A percentile compares a stretch with the other conserved stretches of the same genome.
Conservation (phyloP, 2,888 invertebrate genomes). For the Eristalis pertinax region DNA sequence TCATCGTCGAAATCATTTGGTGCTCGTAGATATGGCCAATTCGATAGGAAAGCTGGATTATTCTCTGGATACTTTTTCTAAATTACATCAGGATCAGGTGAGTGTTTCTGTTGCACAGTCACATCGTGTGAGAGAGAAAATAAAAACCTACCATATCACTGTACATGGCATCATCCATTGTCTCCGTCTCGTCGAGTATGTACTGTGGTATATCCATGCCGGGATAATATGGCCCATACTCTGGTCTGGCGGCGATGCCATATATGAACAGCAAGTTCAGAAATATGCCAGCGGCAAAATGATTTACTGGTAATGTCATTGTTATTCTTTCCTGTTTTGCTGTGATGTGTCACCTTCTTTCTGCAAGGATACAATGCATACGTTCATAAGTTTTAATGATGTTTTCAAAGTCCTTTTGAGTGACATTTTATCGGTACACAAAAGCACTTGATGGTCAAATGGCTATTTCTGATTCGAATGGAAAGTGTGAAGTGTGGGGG, state of each 20-base stretch:
- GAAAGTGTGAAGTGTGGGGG: background rate
- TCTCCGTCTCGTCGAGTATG: slow-evolving; percentile 60
- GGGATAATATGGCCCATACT: slow-evolving; percentile 48
- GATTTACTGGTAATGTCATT: slow-evolving; percentile 49
- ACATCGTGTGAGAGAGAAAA: background rate
- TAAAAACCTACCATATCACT: slow-evolving; percentile 57
- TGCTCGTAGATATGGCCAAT: slow-evolving; percentile 77
- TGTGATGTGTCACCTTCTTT: background rate
- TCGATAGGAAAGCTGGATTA: slow-evolving; percentile 75
- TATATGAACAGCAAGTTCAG: slow-evolving; percentile 45
- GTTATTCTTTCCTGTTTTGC: background rate
- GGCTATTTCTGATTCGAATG: slow-evolving; percentile 16
- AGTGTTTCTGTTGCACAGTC: background rate
- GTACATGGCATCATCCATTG: slow-evolving; percentile 63
- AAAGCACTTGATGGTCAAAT: background rate
- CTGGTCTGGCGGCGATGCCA: slow-evolving; percentile 41
- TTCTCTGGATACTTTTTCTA: slow-evolving; percentile 75
- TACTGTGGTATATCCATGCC: slow-evolving; percentile 65
- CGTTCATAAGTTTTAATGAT: slow-evolving; percentile 7
- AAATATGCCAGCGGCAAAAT: slow-evolving; percentile 50
- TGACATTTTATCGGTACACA: slow-evolving; percentile 23
- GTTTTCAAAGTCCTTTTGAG: background rate
- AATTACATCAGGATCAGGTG: background rate
- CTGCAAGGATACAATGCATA: slow-evolving; percentile 16
- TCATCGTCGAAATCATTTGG: slow-evolving; percentile 77